A percentile compares a stretch with the other conserved stretches of the same genome.
Conservation (phyloP, 2,113 vertebrate species). For the Periophthalmus modestus region DNA sequence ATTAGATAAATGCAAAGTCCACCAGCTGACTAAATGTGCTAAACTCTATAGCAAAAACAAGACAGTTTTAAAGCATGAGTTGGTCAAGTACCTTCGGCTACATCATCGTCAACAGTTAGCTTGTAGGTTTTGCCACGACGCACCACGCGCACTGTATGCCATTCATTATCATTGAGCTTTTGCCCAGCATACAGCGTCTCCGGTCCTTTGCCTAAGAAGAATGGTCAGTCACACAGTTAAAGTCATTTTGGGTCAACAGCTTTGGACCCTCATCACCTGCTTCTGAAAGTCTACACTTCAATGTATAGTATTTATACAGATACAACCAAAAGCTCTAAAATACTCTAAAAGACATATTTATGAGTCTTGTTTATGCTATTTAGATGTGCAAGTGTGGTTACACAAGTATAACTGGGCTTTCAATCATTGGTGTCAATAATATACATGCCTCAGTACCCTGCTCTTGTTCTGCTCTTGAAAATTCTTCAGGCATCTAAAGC, state of each 20-base stretch:
- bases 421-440: neutral
- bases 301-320: neutral
- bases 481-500: neutral
- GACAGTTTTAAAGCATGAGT: conserved; percentile 51
- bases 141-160: conserved; percentile 98
- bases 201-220: conserved; percentile 95
- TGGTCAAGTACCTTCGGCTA: conserved; percentile 90
- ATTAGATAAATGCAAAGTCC: conserved; percentile 55
- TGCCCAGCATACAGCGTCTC: conserved; percentile 97
- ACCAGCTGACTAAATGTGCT: conserved; percentile 24
- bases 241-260: conserved; percentile 68
- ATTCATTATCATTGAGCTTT: conserved; percentile 99
- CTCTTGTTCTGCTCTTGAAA: neutral
- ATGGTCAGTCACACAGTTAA: conserved; percentile 82
- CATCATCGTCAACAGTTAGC: conserved; percentile 96
- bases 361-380: neutral
- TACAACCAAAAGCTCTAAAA: neutral
- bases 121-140: conserved; percentile 96
- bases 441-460: neutral
- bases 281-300: neutral
- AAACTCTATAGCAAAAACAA: conserved; percentile 28
- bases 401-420: neutral
- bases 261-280: conserved; percentile 19
- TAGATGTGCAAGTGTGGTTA: neutral
- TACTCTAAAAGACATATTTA: neutral